A percentile compares a stretch with the other conserved stretches of the same genome.
Conservation (phyloP, 2,113 vertebrate genomes). For the Leucopsar rothschildi region DNA sequence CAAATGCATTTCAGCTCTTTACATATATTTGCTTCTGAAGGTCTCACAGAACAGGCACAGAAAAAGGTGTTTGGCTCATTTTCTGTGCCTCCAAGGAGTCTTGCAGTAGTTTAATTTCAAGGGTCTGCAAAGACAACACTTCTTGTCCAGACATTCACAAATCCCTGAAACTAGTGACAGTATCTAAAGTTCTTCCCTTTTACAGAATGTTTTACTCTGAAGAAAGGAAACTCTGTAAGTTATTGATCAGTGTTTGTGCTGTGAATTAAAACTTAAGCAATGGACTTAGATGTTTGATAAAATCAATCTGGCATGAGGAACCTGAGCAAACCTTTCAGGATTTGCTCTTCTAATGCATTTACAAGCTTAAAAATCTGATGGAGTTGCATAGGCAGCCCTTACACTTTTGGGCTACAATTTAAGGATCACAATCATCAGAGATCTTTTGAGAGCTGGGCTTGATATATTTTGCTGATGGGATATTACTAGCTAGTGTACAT, state of each 20-base stretch:
- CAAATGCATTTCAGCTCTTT: background rate
- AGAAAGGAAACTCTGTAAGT: background rate
- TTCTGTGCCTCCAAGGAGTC: background rate
- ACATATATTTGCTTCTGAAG: background rate
- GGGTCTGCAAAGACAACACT: background rate
- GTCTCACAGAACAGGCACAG: background rate
- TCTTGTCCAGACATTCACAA: background rate
- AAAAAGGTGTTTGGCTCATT: background rate
- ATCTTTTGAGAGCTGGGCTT: background rate
- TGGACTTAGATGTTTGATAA: background rate
- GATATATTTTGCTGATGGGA: background rate
- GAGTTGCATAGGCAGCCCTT: background rate
- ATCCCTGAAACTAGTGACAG: background rate
- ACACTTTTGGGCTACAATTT: background rate
- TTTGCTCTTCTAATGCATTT: background rate
- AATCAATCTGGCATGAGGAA: background rate
- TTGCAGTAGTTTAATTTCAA: background rate
- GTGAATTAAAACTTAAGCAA: background rate
- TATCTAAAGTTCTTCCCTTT: background rate
- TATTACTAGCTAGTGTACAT: background rate
- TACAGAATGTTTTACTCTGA: background rate
- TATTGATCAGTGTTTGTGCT: background rate
- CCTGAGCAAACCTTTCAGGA: background rate
- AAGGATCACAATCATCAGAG: background rate
- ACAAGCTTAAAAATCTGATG: background rate